These are phyloP conservation scores for Dicranocentrus wangi DNA, from an alignment of 2,888 invertebrate genomes.

Conservation along the genomic window DNA sequence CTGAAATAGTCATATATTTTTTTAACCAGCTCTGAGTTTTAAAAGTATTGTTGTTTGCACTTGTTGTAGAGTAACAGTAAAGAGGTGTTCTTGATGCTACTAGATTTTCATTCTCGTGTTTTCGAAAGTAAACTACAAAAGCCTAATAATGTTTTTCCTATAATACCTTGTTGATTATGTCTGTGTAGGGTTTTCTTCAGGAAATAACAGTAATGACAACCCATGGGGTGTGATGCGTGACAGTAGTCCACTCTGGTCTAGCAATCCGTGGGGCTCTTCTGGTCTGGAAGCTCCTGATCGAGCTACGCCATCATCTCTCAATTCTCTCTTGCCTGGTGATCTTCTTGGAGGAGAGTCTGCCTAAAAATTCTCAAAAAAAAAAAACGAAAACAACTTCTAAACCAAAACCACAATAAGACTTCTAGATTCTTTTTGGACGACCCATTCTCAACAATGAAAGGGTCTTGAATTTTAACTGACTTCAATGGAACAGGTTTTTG, in stretches of 20 bases:
- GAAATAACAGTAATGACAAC: constrained; percentile 74
- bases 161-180: too few relatives aligned
- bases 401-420: constrained; percentile 58
- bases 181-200: constrained; percentile 57
- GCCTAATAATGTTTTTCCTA: too few relatives aligned
- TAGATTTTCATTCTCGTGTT: too few relatives aligned
- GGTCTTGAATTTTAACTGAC: constrained; percentile 63
- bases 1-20: too few relatives aligned
- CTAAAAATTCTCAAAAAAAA: constrained; percentile 46
- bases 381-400: constrained; percentile 36
- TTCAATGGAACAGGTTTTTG: constrained; percentile 54
- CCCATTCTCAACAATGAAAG: constrained; percentile 42
- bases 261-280: constrained; percentile 76
- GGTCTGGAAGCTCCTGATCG: constrained; percentile 83
- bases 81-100: too few relatives aligned
- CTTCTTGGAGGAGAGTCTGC: constrained; percentile 78
- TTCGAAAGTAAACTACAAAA: too few relatives aligned
- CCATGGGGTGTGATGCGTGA: constrained; percentile 77
- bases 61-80: too few relatives aligned
- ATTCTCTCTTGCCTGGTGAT: constrained; percentile 90
- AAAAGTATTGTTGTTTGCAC: too few relatives aligned
- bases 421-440: constrained; percentile 55
- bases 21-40: too few relatives aligned
- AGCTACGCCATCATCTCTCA: constrained; percentile 88
- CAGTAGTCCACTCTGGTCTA: constrained; percentile 79